Conservation (phyloP, 1,140 invertebrate genomes). For the Zophobas morio region DNA sequence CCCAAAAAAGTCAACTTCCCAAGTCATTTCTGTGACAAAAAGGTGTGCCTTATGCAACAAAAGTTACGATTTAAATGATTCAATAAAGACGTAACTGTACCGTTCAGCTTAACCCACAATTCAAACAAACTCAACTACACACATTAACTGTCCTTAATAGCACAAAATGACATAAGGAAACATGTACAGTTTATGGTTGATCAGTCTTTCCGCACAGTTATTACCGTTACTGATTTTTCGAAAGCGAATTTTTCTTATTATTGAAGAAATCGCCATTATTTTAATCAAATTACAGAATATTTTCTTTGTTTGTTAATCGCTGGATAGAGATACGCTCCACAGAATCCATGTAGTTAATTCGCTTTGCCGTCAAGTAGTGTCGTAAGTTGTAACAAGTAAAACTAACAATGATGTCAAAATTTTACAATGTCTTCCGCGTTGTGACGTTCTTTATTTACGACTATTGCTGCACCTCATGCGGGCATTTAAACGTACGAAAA, state of each 20-base stretch:
- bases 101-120: constrained; percentile 19
- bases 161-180: constrained; percentile 37
- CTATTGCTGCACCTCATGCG: constrained; percentile 33
- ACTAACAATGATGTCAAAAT: constrained; percentile 38
- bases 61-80: constrained; percentile 25
- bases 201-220: constrained; percentile 18
- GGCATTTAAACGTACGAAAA: constrained; percentile 25
- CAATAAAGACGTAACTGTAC: constrained; percentile 35
- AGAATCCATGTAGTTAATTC: constrained; percentile 16
- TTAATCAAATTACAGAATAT: constrained; percentile 36
- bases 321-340: constrained; percentile 14
- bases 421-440: constrained; percentile 17
- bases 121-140: constrained; percentile 27
- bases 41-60: not conserved
- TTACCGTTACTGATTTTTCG: constrained; percentile 42
- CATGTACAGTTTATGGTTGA: constrained; percentile 41
- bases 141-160: constrained; percentile 30
- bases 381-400: constrained; percentile 1
- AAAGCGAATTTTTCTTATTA: constrained; percentile 20
- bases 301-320: constrained; percentile 20
- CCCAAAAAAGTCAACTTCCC: too few species aligned
- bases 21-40: too few species aligned
- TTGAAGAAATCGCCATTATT: constrained; percentile 29
- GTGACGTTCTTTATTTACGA: constrained; percentile 34
- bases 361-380: constrained; percentile 14